These are phyloP conservation scores for Mesembrinibis cayennensis DNA, from an alignment of 2,113 vertebrate species.

Conservation along the genomic window DNA sequence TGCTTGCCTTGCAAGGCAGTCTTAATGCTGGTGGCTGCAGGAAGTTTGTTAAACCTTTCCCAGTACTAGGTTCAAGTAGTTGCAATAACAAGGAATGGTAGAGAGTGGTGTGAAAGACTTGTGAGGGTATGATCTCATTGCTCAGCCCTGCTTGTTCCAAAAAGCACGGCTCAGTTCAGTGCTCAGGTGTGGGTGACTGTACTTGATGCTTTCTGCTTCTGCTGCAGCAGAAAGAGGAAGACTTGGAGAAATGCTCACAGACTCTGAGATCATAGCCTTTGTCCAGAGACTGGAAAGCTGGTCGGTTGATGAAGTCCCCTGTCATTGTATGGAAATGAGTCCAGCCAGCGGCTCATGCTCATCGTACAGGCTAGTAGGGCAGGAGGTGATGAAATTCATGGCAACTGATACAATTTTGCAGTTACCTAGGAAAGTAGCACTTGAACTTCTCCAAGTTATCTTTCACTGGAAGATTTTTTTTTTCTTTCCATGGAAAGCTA, in stretches of 20 bases:
- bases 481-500: not conserved
- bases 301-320: not conserved
- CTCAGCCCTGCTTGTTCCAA: not conserved
- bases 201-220: not conserved
- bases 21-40: not conserved
- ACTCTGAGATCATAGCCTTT: not conserved
- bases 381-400: not conserved
- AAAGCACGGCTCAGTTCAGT: accelerated
- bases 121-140: not conserved
- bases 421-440: not conserved
- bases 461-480: not conserved
- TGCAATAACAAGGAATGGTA: not conserved
- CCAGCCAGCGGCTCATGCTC: not conserved
- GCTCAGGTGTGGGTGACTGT: not conserved
- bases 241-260: not conserved
- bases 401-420: not conserved
- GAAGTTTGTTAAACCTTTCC: not conserved
- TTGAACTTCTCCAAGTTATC: not conserved
- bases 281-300: not conserved
- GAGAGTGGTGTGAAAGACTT: not conserved
- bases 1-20: not conserved
- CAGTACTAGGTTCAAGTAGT: not conserved
- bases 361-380: not conserved
- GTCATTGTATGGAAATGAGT: not conserved
- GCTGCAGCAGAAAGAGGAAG: not conserved